phyloP scores from a whole-genome alignment of 2,113 vertebrate species.

The Emydura subglobosa region DNA sequence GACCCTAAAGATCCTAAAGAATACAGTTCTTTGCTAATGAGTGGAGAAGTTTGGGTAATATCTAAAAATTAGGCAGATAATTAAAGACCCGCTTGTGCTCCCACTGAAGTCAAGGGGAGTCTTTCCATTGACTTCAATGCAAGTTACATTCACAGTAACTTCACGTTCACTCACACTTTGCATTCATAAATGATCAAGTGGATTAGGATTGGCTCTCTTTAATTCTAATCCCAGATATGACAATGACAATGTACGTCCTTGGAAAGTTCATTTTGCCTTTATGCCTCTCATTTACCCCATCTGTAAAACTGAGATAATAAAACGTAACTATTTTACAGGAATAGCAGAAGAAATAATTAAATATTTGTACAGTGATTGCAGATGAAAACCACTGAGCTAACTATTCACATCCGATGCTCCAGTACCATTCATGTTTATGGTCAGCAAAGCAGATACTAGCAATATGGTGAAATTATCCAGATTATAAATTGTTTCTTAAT shows the following conservation, averaged over 20 bases:
- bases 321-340: not conserved
- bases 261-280: not conserved
- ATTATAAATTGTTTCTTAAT: not conserved
- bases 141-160: not conserved
- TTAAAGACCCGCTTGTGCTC: conserved; percentile 22
- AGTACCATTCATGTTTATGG: not conserved
- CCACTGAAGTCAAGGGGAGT: not conserved
- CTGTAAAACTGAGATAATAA: not conserved
- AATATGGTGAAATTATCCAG: not conserved
- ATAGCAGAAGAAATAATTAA: not conserved
- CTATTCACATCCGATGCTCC: not conserved
- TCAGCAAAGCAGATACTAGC: not conserved
- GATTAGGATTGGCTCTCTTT: not conserved
- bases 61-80: conserved; percentile 53
- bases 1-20: conserved; percentile 42
- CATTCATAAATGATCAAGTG: not conserved
- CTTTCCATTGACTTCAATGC: not conserved
- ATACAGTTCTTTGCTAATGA: not conserved
- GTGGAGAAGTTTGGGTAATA: conserved; percentile 52
- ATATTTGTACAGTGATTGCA: not conserved
- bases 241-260: not conserved
- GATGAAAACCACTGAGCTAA: not conserved
- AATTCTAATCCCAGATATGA: not conserved
- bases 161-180: not conserved
- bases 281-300: not conserved